A percentile compares a stretch with the other conserved stretches of the same genome.
Conservation (phyloP, 2,113 vertebrate species). For the Loxodonta africana region DNA sequence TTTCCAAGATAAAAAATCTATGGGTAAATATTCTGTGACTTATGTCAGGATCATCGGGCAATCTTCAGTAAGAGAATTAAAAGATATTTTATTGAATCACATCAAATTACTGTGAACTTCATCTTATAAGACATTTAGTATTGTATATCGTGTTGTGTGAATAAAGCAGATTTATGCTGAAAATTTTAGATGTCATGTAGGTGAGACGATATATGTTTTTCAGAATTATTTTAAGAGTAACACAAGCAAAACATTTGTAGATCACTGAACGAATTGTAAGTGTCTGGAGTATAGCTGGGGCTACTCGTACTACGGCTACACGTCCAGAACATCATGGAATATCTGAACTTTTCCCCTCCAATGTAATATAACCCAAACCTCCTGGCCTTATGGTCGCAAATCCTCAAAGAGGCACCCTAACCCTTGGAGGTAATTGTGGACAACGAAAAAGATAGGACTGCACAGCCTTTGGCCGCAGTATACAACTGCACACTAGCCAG, state of each 20-base stretch:
- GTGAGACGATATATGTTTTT: neutral
- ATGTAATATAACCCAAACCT: neutral
- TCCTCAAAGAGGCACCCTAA: neutral
- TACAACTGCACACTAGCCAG: neutral
- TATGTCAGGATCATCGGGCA: neutral
- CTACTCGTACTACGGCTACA: neutral
- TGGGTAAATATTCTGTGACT: neutral
- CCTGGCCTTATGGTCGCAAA: neutral
- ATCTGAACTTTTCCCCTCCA: neutral
- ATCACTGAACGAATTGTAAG: neutral
- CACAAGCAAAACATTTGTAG: neutral
- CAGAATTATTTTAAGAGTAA: neutral
- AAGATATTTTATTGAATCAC: neutral
- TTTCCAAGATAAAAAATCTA: neutral
- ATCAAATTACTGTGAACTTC: constrained; percentile 2
- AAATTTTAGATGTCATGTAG: neutral
- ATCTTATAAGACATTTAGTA: constrained; percentile 17
- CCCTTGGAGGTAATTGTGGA: neutral
- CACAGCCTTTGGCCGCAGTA: neutral
- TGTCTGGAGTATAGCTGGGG: neutral
- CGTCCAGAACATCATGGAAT: neutral
- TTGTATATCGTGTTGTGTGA: neutral
- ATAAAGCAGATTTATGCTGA: neutral
- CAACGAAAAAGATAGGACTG: neutral
- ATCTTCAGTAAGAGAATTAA: neutral